These are phyloP conservation scores for Hormaphis cornu DNA, from an alignment of 1,140 invertebrate genomes.

Conservation along the genomic window DNA sequence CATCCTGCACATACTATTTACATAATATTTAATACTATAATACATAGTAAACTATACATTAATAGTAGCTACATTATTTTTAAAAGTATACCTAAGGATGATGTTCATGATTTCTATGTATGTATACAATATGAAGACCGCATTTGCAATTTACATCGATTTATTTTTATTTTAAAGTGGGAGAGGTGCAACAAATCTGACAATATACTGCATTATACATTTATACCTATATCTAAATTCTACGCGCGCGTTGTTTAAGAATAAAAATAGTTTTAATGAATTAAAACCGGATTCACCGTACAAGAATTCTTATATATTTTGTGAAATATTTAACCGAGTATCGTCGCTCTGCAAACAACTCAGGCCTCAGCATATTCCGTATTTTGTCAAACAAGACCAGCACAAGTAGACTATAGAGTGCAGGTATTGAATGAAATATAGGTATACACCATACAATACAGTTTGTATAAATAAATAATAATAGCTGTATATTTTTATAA, in stretches of 20 bases:
- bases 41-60: no score
- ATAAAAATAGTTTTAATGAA: slow-evolving; percentile 20
- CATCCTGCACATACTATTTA: no score
- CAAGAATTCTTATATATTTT: slow-evolving; percentile 3
- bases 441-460: no score
- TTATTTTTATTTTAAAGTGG: neutral
- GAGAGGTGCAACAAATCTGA: neutral
- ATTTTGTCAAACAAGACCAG: neutral
- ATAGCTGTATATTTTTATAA: no score
- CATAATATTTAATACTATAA: no score
- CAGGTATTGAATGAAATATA: neutral
- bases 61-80: no score
- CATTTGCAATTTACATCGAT: neutral
- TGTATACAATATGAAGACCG: neutral
- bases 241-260: neutral
- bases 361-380: neutral
- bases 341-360: neutral
- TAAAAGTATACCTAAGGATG: no score
- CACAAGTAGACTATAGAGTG: no score
- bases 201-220: neutral
- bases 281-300: slow-evolving; percentile 10
- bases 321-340: slow-evolving; percentile 1
- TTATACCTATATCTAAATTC: neutral
- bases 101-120: no score
- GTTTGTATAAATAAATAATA: no score